A percentile compares a stretch with the other conserved stretches of the same genome.
Evolutionary conservation across 2,113 vertebrate species (phyloP).

Genomic region (Phaethon lepturus): DNA sequence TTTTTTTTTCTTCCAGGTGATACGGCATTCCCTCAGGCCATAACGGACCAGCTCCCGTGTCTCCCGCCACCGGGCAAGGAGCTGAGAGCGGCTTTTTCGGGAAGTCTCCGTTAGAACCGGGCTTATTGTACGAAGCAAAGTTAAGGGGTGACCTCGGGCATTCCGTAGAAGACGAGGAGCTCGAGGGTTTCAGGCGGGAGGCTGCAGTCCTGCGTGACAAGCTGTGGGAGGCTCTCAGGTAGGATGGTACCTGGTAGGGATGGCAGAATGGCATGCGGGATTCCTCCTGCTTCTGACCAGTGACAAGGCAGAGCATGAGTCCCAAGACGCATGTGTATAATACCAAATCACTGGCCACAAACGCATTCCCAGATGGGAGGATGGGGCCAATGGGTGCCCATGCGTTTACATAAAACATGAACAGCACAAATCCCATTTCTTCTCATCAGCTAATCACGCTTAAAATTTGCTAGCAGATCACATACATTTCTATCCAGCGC

Average conservation of each 20-base stretch:
- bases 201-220: neutral
- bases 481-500: accelerated
- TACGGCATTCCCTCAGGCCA: neutral
- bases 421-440: neutral
- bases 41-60: conserved; percentile 41
- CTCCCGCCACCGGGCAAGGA: conserved; percentile 39
- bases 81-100: conserved; percentile 42
- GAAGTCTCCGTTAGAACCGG: conserved; percentile 72
- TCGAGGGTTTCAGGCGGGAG: conserved; percentile 58
- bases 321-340: accelerated
- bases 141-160: conserved; percentile 64
- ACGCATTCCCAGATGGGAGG: neutral
- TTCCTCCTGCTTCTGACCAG: neutral
- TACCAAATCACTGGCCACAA: neutral
- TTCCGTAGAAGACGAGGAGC: conserved; percentile 49
- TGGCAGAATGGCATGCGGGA: neutral
- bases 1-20: neutral
- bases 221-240: conserved; percentile 61
- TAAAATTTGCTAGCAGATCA: neutral
- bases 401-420: neutral
- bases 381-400: neutral
- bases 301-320: accelerated
- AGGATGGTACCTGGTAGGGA: neutral
- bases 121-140: conserved; percentile 52
- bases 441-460: neutral